These are phyloP conservation scores for Micrastur ruficollis DNA, from an alignment of 2,797 vertebrate genomes.

Conservation along the genomic window DNA sequence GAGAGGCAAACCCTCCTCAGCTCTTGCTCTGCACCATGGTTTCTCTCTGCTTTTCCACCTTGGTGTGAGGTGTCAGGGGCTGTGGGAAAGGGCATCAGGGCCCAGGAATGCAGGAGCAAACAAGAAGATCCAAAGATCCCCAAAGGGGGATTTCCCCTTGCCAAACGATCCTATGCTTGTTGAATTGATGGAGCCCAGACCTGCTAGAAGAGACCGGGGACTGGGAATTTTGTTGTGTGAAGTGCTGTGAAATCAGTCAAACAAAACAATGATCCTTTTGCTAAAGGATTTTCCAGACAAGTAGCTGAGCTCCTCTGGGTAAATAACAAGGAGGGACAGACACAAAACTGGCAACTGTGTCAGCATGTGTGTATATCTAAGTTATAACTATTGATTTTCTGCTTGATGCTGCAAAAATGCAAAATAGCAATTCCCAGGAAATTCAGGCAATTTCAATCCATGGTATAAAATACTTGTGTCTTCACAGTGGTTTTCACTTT, in stretches of 20 bases:
- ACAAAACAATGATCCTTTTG: background rate
- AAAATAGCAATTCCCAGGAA: background rate
- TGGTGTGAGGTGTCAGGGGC: background rate
- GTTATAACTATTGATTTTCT: background rate
- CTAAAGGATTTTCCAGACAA: conserved; percentile 17
- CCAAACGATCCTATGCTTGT: background rate
- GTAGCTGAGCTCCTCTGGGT: background rate
- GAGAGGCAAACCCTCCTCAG: background rate
- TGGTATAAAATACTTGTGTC: background rate
- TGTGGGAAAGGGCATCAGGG: background rate
- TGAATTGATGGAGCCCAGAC: background rate
- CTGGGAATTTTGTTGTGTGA: background rate
- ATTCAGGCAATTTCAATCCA: background rate
- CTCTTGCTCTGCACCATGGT: background rate
- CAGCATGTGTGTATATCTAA: background rate
- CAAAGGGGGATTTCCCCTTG: background rate
- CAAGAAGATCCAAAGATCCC: background rate
- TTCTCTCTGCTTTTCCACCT: background rate
- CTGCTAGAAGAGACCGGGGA: background rate
- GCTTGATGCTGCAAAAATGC: background rate
- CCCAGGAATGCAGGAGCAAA: background rate
- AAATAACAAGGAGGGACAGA: background rate
- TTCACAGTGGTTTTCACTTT: background rate
- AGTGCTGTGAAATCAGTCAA: background rate
- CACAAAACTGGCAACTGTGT: background rate